These are phyloP conservation scores for Oxyscelio sp. DNA, from an alignment of 2,888 invertebrate genomes.

Conservation along the genomic window DNA sequence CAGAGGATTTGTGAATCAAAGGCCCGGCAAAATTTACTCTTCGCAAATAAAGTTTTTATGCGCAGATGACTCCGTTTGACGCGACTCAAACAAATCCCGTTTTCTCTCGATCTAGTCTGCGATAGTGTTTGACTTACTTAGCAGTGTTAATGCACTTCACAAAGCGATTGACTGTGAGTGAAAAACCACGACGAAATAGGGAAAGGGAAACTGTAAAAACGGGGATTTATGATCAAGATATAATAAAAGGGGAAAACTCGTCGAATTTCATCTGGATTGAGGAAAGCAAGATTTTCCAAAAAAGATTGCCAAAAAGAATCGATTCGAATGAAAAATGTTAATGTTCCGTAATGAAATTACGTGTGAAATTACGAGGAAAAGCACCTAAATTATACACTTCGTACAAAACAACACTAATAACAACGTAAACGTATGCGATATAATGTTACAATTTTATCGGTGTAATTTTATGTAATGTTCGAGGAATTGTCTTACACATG, in stretches of 20 bases:
- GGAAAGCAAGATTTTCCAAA: no score
- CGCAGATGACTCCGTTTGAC: constrained; percentile 64
- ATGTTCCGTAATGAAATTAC: no score
- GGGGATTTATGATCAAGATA: constrained; percentile 11
- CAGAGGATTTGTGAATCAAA: no score
- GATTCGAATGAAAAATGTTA: no score
- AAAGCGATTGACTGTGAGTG: constrained; percentile 61
- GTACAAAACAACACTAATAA: no score
- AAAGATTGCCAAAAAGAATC: no score
- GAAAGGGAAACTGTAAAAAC: constrained; percentile 41
- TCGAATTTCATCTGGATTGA: neutral
- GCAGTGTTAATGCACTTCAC: constrained; percentile 64
- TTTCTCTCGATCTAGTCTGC: constrained; percentile 73
- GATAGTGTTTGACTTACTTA: constrained; percentile 69
- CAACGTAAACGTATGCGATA: no score
- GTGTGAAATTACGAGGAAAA: no score
- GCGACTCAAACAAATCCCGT: constrained; percentile 67
- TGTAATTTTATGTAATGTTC: no score
- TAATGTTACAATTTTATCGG: no score
- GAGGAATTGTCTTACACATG: no score
- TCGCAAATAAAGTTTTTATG: constrained; percentile 52
- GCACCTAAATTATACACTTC: no score
- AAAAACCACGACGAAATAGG: constrained; percentile 50
- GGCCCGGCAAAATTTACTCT: constrained; percentile 12
- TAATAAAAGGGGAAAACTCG: neutral